phyloP scores from a whole-genome alignment of 1,140 invertebrate species.

The Bradynema listronoti region DNA sequence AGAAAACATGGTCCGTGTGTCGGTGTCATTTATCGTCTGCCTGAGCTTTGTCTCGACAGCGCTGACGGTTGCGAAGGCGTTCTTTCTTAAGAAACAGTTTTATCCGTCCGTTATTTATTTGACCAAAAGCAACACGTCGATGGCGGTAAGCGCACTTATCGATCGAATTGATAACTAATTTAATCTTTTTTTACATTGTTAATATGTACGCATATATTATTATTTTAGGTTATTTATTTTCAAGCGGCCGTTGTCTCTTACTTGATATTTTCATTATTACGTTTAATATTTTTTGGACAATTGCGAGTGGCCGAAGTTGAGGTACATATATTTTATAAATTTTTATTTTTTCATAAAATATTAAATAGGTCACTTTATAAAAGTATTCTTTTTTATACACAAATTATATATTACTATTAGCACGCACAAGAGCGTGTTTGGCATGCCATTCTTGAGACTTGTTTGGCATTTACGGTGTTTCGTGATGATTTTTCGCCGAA shows the following conservation, averaged over 20 bases:
- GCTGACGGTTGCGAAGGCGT: constrained; percentile 89
- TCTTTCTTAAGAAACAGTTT: constrained; percentile 97
- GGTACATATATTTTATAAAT: too few species aligned
- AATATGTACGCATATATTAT: too few species aligned
- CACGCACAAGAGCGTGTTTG: too few species aligned
- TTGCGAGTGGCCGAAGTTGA: constrained; percentile 92
- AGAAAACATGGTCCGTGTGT: constrained; percentile 33
- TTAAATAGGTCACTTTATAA: too few species aligned
- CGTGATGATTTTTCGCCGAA: constrained; percentile 97
- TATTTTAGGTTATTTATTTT: constrained; percentile 86
- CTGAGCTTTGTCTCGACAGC: constrained; percentile 69
- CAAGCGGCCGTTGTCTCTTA: constrained; percentile 93
- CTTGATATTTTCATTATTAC: constrained; percentile 83
- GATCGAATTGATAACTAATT: too few species aligned
- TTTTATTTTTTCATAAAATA: too few species aligned
- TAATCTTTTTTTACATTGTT: too few species aligned
- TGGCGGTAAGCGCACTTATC: constrained; percentile 90
- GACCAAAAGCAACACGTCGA: constrained; percentile 96
- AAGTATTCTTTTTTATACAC: too few species aligned
- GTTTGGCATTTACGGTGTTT: constrained; percentile 97
- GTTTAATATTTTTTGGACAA: constrained; percentile 94
- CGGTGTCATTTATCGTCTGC: constrained; percentile 57
- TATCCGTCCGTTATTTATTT: constrained; percentile 98
- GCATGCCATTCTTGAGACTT: constrained; percentile 97
- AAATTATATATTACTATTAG: too few species aligned